Evolutionary conservation across 1,140 invertebrate species (phyloP), one percentile per base, ranked within the genome.

Genomic region (Stratiolaelaps scimitus): DNA sequence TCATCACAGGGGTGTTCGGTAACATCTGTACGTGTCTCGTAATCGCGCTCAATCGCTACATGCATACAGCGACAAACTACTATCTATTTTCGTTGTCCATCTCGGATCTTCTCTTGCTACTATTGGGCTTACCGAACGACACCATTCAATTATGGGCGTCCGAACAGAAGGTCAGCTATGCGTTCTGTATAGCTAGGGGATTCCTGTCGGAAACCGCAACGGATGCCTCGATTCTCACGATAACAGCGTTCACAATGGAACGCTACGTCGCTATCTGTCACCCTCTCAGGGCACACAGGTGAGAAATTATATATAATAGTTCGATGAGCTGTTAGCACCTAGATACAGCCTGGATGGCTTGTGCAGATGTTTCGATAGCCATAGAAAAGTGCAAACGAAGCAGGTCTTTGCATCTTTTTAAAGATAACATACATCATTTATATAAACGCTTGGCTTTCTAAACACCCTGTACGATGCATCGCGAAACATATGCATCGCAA

Each of bases 71-170:
- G 5, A 83, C 82, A 34, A 95, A 96, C 73, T 94, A 90, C 72
- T 96, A 96, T 75, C 80, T 96, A 19, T 94, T 92, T 74, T 88
- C 85, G 73, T 78, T 98, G 71, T 91, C 93, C 6, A 79, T 96
- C 46, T 92, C 91, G 0, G 94, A 98, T 75, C 79, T 98, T 26
- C 76, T 97, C 7, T 77, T 96, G 4, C 80, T 98, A 6, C 56
- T 80, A 1, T 69, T 81, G 7, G 80, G 80, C 70, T 69, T 90
- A 47, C 88, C 87, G 0, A 85, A 86, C 69, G 91, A 94, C 74
- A 84, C 92, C 69, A 89, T 86, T 73, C 82, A 81, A 47, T 86
- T 92, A 44, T 93, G 89, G 88, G 85, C 83, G 64, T 84, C 84
- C 64, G 86, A 87, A 76, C 88, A 89, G 0, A 92, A 91, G 75